Base-by-base conservation (phyloP, 2,113 vertebrate species). In the Rhinolophus sinicus region DNA sequence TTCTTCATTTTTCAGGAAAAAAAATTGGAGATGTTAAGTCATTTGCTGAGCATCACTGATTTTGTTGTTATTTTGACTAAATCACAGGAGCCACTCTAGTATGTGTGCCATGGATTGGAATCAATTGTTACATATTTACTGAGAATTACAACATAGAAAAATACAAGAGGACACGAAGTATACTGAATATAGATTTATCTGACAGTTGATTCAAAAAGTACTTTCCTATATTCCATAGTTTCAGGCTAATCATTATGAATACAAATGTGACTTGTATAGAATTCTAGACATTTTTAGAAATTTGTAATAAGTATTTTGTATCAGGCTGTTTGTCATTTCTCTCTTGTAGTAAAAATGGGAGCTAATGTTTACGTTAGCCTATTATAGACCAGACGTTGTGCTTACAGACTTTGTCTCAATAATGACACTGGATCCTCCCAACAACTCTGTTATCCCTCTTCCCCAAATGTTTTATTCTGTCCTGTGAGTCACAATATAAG, bases 21-120 rank as follows among this genome's bases (percentile, higher is more conserved):
- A 7, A 94, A 90, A 90, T 77, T 90, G 47, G 40, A 94, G 30
- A 90, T 62, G 93, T 81, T 52, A 93, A 96, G 75, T 83, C 58
- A 92, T 90, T 96, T 93, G 58, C 35, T 88, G 19, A 92, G 73
- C 69, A 80, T 76, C 56, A 52, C 28, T 96, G n/a, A 60, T 96
- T 91, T 95, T 83, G 52, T 83, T 93, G 40, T 62, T 94, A 69
- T 91, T 96, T 91, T 93, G 65, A 81, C 81, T 82, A 90, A 94
- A 87, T 95, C 44, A 22, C 54, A 96, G 33, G 40, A 94, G 44
- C 7, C 14, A 81, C 8, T 83, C 40, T 69, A 38, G 50, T 90
- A n/a, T 47, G 13, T 54, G n/a, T 78, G 64, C 26, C 87, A 92
- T 40, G 80, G 80, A 60, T 58, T 69, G 22, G 15, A 90, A 90